Evolutionary conservation across 92 coral and sea anemone species (phyloP), one percentile per base, ranked within the genome.

Genomic region (Heliopora coerulea): DNA sequence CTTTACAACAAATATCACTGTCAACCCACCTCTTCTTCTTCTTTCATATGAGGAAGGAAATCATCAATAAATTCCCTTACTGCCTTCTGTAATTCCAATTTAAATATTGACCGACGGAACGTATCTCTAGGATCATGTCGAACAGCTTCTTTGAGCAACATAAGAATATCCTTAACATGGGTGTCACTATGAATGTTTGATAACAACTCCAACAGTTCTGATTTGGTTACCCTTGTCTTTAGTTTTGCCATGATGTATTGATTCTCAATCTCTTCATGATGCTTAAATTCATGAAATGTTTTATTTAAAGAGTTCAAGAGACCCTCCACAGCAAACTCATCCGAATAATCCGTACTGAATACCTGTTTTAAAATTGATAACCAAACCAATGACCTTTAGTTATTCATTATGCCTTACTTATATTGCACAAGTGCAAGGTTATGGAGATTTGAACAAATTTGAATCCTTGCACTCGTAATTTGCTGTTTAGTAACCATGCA

Each of bases 241-340:
- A 92, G 82, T 27, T 82, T 82, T 74, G 76, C 80, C 91, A 89
- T 80, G 34, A 92, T 92, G 31, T 96, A 89, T 34, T 79, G 86
- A 81, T 92, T 89, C 65, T 92, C 97, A 75, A 92, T 91, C 76
- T 92, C 97, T 70, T 92, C 97, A 37, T 92, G 97, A 48, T 89
- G 96, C 81, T 92, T 87, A n/a, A 92, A 88, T 67, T 92, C 97
- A 58, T 83, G 91, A 62, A 92, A 92, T 52, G 89, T 89, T 30
- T 88, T 72, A 63, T 92, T 76, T 49, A 92, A 58, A 44, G 86
- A 79, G 14, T 86, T 78, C 35, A 92, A 65, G 65, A 92, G 91
- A 28, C 93, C 83, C 62, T 82, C 54, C 8, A 92, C 82, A 3
- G 97, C 88, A 15, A 66, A 83, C 48, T 82, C 86, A 39, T 92